Conservation (phyloP, 2,888 invertebrate species). For the Chymomyza fuscimana region DNA sequence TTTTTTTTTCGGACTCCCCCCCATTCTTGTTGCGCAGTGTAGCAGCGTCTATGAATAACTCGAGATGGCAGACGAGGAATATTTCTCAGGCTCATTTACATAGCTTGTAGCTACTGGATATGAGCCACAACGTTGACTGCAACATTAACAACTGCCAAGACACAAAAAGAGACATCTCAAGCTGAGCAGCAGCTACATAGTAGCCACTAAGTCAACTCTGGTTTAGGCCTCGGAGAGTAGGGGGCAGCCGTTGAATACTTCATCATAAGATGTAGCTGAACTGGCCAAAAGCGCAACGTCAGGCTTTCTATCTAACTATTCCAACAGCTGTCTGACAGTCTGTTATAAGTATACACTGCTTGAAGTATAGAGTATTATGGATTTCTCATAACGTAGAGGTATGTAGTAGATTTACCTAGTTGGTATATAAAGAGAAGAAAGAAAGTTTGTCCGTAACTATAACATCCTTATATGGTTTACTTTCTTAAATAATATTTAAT, state of each 20-base stretch:
- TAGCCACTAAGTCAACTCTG: neutral
- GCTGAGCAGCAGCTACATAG: neutral
- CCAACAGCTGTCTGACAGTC: constrained; percentile 46
- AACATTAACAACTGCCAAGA: neutral
- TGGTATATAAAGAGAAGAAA: too few species aligned
- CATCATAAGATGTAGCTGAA: neutral
- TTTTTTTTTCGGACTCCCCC: too few species aligned
- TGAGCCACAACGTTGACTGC: constrained; percentile 7
- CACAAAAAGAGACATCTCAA: constrained; percentile 4
- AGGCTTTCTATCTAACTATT: neutral
- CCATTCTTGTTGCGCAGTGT: constrained; percentile 40
- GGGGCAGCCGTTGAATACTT: neutral
- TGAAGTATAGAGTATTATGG: neutral
- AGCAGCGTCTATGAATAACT: constrained; percentile 42
- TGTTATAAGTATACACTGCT: neutral
- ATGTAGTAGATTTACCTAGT: too few species aligned
- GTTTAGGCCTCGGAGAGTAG: neutral
- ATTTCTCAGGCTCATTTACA: constrained; percentile 73
- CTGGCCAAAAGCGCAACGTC: neutral
- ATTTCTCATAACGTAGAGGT: too few species aligned
- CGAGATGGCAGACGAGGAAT: constrained; percentile 47
- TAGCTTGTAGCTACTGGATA: constrained; percentile 61
- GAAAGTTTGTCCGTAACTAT: too few species aligned
- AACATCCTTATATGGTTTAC: too few species aligned
- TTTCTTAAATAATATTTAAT: too few species aligned